Base-by-base conservation (phyloP, 2,113 vertebrate genomes). In the Prinia subflava region DNA sequence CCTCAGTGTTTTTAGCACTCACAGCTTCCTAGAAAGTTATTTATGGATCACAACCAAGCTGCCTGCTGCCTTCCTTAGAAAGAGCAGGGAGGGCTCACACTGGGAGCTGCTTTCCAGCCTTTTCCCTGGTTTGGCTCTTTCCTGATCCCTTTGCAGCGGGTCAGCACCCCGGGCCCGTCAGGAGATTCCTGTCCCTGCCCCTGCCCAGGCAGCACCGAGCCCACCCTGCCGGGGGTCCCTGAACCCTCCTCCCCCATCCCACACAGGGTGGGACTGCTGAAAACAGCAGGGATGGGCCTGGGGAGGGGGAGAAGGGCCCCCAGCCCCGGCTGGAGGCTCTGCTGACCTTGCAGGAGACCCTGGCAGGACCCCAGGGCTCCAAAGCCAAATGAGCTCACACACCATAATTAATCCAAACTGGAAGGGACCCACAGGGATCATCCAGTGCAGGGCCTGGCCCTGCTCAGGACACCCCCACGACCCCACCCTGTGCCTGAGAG, bases 211-310 rank as follows among this genome's bases (percentile, higher is more conserved):
- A 22, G 4, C 67, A 44, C 11, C 0, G 13, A 81, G 35, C 37
- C 44, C 53, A 3, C 2, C 37, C 75, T 68, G 44, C 18, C 44
- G 4, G 68, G 33, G 8, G 57, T 8, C 1, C 6, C 7, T 16
- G 53, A 3, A 9, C 22, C 4, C 55, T 1, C 1, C 4, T 15
- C 6, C 7, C 1, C 10, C 3, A 22, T 7, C 1, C 10, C 3
- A 22, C 55, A 15, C 10, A 41, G 69, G 52, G 1, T 1, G 74
- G 76, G 46, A 18, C n/a, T 5, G 0, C 44, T 2, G 46, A 0
- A 1, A 22, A 3, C 13, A 11, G 9, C 68, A 0, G 20, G 68
- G 93, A 15, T 3, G 80, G 91, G 49, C 37, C 22, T 0, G 17
- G 37, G 4, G 2, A 57, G n/a, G 20, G 13, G 62, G 39, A 11